phyloP scores from a whole-genome alignment of 2,888 invertebrate genomes.

The Drosophila rubida region DNA sequence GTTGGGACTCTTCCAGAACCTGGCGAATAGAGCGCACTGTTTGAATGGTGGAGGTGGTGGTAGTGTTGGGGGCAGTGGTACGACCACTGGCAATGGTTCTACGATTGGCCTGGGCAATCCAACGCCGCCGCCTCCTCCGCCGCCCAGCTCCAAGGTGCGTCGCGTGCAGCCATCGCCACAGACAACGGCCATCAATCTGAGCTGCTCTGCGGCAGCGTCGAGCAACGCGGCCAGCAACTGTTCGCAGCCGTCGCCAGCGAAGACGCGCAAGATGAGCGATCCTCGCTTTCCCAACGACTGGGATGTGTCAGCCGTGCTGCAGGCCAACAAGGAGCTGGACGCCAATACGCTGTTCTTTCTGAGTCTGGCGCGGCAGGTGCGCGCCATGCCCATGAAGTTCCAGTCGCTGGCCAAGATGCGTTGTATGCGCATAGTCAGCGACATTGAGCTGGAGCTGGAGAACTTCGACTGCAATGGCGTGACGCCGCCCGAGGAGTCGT shows the following conservation, averaged over 20 bases:
- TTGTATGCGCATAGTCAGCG: slow-evolving; percentile 84
- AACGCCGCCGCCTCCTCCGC: slow-evolving; percentile 64
- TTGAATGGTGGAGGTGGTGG: slow-evolving; percentile 52
- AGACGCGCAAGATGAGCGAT: slow-evolving; percentile 76
- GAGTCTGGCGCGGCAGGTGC: slow-evolving; percentile 83
- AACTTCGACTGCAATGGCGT: slow-evolving; percentile 81
- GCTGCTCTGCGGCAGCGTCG: slow-evolving; percentile 62
- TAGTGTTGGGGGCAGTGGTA: no score
- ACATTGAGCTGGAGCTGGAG: slow-evolving; percentile 84
- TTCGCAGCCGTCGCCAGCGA: slow-evolving; percentile 66
- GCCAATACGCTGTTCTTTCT: slow-evolving; percentile 84
- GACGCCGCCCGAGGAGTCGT: slow-evolving; percentile 58
- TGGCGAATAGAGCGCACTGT: slow-evolving; percentile 62
- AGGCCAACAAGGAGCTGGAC: slow-evolving; percentile 84
- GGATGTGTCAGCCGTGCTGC: slow-evolving; percentile 81
- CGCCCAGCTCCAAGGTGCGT: slow-evolving; percentile 70
- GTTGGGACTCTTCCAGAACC: slow-evolving; percentile 77
- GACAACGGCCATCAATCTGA: slow-evolving; percentile 80
- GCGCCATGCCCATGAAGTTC: slow-evolving; percentile 84
- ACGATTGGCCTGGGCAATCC: slow-evolving; percentile 36
- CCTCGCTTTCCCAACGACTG: slow-evolving; percentile 70
- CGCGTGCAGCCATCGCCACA: slow-evolving; percentile 82
- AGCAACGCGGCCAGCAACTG: slow-evolving; percentile 8
- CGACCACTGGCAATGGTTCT: slow-evolving; percentile 32
- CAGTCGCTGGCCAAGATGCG: slow-evolving; percentile 84